phyloP scores from a whole-genome alignment of 2,888 invertebrate genomes.

The Dexiosoma caninum region DNA sequence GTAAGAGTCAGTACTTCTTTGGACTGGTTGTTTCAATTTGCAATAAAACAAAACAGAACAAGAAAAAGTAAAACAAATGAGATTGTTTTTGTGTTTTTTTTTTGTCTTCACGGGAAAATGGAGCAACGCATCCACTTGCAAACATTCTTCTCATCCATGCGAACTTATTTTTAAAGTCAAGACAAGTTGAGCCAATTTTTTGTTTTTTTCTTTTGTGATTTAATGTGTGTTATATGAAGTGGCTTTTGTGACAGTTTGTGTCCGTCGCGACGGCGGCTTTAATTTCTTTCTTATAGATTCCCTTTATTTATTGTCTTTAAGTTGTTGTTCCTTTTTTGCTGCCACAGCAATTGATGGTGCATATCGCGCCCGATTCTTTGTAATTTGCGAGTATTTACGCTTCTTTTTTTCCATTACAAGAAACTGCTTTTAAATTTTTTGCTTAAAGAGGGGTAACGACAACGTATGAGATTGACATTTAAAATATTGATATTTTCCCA shows the following conservation, averaged over 20 bases:
- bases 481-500: conserved; percentile 35
- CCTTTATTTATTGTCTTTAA: not conserved
- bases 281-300: conserved; percentile 14
- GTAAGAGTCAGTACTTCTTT: conserved; percentile 34
- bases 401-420: conserved; percentile 37
- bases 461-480: not conserved
- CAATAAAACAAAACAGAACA: not conserved
- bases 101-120: conserved; percentile 23
- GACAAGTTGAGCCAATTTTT: conserved; percentile 40
- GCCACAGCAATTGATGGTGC: conserved; percentile 23
- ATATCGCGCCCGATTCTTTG: conserved; percentile 29
- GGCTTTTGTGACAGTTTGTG: conserved; percentile 51
- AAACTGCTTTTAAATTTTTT: conserved; percentile 28
- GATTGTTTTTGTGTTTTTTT: not conserved
- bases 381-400: conserved; percentile 63
- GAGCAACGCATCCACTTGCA: conserved; percentile 31
- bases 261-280: conserved; percentile 37
- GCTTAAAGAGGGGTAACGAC: not conserved
- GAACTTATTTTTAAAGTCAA: conserved; percentile 12
- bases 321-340: not conserved
- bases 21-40: conserved; percentile 8
- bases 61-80: conserved; percentile 5
- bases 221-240: conserved; percentile 35
- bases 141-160: conserved; percentile 1
- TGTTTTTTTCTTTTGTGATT: not conserved